Evolutionary conservation across 1,140 invertebrate genomes (phyloP).

Genomic region (Tetramorium parvispinum): DNA sequence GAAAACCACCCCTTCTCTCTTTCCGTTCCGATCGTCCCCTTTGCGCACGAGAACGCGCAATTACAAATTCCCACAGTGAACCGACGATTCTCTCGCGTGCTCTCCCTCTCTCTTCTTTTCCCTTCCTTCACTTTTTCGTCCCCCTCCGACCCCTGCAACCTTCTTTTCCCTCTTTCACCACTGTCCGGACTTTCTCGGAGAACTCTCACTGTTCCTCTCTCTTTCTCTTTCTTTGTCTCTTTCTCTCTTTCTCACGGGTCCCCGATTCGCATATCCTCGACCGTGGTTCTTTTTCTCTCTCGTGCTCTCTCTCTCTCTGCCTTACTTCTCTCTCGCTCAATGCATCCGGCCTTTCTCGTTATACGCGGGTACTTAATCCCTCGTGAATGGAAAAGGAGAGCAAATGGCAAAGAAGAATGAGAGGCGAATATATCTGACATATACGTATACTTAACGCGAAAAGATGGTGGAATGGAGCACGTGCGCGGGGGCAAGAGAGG

Average conservation of each 20-base stretch:
- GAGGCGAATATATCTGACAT: slow-evolving; percentile 34
- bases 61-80: slow-evolving; percentile 83
- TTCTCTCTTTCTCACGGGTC: background rate
- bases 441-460: slow-evolving; percentile 36
- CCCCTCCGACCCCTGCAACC: slow-evolving; percentile 32
- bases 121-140: slow-evolving; percentile 13
- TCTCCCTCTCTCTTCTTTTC: slow-evolving; percentile 16
- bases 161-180: slow-evolving; percentile 38
- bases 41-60: slow-evolving; percentile 73
- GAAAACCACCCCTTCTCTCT: background rate
- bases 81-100: slow-evolving; percentile 54
- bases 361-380: slow-evolving; percentile 42
- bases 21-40: slow-evolving; percentile 1
- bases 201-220: slow-evolving; percentile 29
- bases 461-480: slow-evolving; percentile 20
- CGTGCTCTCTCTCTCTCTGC: background rate
- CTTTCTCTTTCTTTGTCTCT: background rate
- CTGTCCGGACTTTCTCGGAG: slow-evolving; percentile 55
- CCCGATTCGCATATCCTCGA: slow-evolving; percentile 17
- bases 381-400: slow-evolving; percentile 35
- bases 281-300: background rate
- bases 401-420: slow-evolving; percentile 2
- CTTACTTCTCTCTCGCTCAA: slow-evolving; percentile 27
- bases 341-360: slow-evolving; percentile 50
- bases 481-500: background rate